These are phyloP conservation scores for Spondyliosoma cantharus DNA, from an alignment of 2,797 vertebrate species.

Conservation along the genomic window DNA sequence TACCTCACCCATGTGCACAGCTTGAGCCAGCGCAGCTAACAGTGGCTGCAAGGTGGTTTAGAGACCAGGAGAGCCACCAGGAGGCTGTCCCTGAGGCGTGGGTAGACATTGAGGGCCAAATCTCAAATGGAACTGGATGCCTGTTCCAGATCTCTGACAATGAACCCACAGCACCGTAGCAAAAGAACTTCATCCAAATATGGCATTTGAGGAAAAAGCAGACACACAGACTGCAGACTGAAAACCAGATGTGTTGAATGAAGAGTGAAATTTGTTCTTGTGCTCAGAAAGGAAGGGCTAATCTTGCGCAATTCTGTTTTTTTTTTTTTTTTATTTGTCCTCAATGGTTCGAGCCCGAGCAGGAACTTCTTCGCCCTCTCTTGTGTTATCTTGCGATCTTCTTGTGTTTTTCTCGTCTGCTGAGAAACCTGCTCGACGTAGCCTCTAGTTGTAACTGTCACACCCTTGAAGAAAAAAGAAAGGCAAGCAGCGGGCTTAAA, in stretches of 20 bases:
- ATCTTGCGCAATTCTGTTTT: conserved; percentile 16
- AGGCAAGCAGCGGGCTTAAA: conserved; percentile 35
- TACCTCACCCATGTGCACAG: conserved; percentile 89
- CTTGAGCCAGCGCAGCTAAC: conserved; percentile 87
- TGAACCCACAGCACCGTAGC: conserved; percentile 1
- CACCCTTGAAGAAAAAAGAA: conserved; percentile 25
- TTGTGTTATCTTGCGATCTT: conserved; percentile 61
- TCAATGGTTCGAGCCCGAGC: conserved; percentile 27
- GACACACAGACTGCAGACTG: conserved; percentile 31
- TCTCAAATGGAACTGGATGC: conserved; percentile 20
- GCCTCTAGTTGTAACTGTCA: conserved; percentile 72
- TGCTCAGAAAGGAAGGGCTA: conserved; percentile 40
- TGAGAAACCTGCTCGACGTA: conserved; percentile 62
- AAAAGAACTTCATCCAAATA: conserved; percentile 14
- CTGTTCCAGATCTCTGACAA: conserved; percentile 19
- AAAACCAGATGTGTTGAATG: conserved; percentile 11
- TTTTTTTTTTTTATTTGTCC: conserved; percentile 19
- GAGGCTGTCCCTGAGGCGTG: conserved; percentile 7
- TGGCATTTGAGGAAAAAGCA: conserved; percentile 25
- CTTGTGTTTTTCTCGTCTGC: conserved; percentile 51
- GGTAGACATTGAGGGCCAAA: conserved; percentile 15
- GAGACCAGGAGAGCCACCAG: conserved; percentile 11
- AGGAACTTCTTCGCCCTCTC: conserved; percentile 43
- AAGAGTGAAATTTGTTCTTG: conserved; percentile 15
- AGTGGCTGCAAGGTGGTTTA: conserved; percentile 6